Percentiles rank a stretch among this genome's conserved stretches.
Conservation (phyloP, 2,888 invertebrate species). For the Chalcis sispes region DNA sequence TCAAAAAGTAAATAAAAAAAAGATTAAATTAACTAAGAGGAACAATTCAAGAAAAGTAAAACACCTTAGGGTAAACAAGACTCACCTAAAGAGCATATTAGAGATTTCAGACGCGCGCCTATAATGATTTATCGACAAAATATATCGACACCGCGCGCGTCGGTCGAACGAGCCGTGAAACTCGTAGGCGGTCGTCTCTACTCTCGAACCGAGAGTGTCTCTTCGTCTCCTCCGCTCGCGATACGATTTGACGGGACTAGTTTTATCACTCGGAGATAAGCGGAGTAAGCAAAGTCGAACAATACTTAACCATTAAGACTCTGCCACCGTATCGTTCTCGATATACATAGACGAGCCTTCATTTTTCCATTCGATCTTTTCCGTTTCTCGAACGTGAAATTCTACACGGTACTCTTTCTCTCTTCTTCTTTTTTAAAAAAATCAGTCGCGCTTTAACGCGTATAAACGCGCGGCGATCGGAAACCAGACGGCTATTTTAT, state of each 20-base stretch:
- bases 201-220: no score
- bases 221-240: background rate
- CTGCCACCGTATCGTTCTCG: background rate
- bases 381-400: background rate
- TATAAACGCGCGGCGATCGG: background rate
- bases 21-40: background rate
- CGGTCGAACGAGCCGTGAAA: constrained; percentile 51
- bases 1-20: background rate
- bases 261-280: constrained; percentile 53
- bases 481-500: background rate
- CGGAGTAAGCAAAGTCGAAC: constrained; percentile 27
- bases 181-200: constrained; percentile 47
- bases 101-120: constrained; percentile 36
- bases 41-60: constrained; percentile 4
- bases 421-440: background rate
- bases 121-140: constrained; percentile 53
- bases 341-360: no score
- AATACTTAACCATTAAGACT: constrained; percentile 26
- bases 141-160: constrained; percentile 43
- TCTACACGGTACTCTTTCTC: background rate
- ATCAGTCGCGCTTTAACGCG: background rate
- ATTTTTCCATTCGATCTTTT: constrained; percentile 28
- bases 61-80: background rate
- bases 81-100: constrained; percentile 36
- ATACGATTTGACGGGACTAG: constrained; percentile 41